Conservation (phyloP, 2,797 vertebrate genomes). For the Scolopax rusticola region DNA sequence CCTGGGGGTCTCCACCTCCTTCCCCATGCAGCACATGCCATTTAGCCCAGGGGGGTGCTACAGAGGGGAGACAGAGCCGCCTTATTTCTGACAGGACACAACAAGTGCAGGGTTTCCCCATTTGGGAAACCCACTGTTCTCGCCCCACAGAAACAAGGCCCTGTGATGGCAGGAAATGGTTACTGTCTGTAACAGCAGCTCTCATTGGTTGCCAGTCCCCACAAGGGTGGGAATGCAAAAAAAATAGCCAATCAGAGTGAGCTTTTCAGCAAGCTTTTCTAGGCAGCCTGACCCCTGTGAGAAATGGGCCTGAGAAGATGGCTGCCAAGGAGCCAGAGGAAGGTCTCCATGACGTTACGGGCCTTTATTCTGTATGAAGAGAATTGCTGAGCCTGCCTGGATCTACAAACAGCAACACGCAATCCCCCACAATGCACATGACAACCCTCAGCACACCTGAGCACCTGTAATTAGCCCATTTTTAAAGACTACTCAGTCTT, state of each 20-base stretch:
- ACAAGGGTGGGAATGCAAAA: fast-evolving
- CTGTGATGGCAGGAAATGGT: fast-evolving
- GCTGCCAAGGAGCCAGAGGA: fast-evolving
- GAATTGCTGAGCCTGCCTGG: not conserved
- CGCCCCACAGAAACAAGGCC: not conserved
- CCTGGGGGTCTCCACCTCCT: not conserved
- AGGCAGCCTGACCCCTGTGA: no score
- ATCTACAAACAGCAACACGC: fast-evolving
- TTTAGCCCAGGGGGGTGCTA: not conserved
- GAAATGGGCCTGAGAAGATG: not conserved
- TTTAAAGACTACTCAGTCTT: not conserved
- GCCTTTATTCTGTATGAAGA: not conserved
- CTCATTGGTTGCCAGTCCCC: not conserved
- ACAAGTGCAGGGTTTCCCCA: no score
- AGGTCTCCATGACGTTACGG: not conserved
- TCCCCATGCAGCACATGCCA: not conserved
- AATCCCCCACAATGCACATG: fast-evolving
- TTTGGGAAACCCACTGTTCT: not conserved
- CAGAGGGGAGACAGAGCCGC: not conserved
- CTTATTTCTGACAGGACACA: fast-evolving
- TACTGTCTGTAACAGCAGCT: not conserved
- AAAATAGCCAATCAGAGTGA: not conserved
- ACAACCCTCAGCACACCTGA: no score
- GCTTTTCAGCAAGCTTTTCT: not conserved
- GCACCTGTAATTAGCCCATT: not conserved